Base-by-base conservation (phyloP, 2,113 vertebrate genomes). In the Aepyceros melampus region DNA sequence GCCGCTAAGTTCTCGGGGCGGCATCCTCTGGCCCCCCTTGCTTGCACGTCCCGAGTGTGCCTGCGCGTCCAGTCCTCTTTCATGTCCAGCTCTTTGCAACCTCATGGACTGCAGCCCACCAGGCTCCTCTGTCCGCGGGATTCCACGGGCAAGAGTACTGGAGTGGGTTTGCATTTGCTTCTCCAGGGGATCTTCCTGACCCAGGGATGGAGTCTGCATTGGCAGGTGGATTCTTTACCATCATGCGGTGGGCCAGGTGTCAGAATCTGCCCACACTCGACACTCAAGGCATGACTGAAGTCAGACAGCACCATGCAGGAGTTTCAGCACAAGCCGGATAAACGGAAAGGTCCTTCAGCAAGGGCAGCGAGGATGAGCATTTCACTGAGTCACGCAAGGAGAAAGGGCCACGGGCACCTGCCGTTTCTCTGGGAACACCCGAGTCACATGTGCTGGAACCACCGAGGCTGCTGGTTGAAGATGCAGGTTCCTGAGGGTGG, bases 321-420 rank as follows among this genome's bases (percentile, higher is more conserved):
- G 21, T 12, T 14, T 7, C 0, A 11, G 43, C 14, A n/a, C 12
- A n/a, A 45, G 12, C 40, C 21, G 1, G 47, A 1, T 19, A 27
- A 62, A 29, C 43, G 14, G n/a, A 47, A 55, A 40, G 11, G 74
- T 1, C n/a, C 67, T 29, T 56, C 27, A 10, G 51, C 40, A 21
- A 14, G 16, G 36, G 49, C 8, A 43, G 87, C 2, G 2, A n/a
- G 40, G 31, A 8, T 0, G 10, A 47, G 53, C 47, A 17, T 14
- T 29, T 27, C 1, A 21, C 31, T 6, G 33, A n/a, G 7, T 16
- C 36, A 10, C 8, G 5, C 76, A 19, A 7, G 3, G n/a, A 51
- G 56, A 81, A 43, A n/a, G 15, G 40, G n/a, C 33, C 23, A 0
- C 0, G 2, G 74, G 21, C 53, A 10, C 36, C 15, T 23, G 49